A percentile compares a stretch with the other conserved stretches of the same genome.
Evolutionary conservation across 2,888 invertebrate species (phyloP).

Genomic region (Autographa pulchrina): DNA sequence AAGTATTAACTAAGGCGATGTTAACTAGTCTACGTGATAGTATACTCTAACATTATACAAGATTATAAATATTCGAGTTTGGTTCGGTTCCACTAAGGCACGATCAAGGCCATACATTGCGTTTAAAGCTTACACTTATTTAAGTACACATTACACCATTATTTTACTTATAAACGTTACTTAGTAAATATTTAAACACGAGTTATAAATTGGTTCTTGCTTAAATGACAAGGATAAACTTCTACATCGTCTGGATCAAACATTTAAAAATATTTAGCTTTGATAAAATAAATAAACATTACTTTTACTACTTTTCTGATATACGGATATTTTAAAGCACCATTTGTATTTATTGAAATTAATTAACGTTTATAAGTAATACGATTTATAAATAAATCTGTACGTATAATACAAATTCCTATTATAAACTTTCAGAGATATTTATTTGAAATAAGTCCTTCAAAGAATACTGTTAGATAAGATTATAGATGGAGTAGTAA

Average conservation of each 20-base stretch:
- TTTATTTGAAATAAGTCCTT: background rate
- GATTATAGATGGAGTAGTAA: background rate
- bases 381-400: background rate
- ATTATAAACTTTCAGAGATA: background rate
- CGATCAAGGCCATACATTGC: slow-evolving; percentile 81
- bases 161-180: slow-evolving; percentile 49
- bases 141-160: slow-evolving; percentile 41
- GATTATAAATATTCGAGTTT: slow-evolving; percentile 79
- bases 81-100: slow-evolving; percentile 88
- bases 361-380: slow-evolving; percentile 9
- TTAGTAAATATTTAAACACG: slow-evolving; percentile 10
- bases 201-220: background rate
- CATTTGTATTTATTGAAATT: background rate
- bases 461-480: slow-evolving; percentile 6
- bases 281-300: background rate
- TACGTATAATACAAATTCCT: background rate
- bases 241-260: background rate
- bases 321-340: background rate
- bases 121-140: slow-evolving; percentile 80
- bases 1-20: slow-evolving; percentile 11
- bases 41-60: slow-evolving; percentile 44
- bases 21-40: slow-evolving; percentile 26
- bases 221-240: background rate
- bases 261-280: background rate
- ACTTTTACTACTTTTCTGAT: background rate